Evolutionary conservation across 2,888 invertebrate species (phyloP), one percentile per base, ranked within the genome.

Genomic region (Dermolepida albohirtum): DNA sequence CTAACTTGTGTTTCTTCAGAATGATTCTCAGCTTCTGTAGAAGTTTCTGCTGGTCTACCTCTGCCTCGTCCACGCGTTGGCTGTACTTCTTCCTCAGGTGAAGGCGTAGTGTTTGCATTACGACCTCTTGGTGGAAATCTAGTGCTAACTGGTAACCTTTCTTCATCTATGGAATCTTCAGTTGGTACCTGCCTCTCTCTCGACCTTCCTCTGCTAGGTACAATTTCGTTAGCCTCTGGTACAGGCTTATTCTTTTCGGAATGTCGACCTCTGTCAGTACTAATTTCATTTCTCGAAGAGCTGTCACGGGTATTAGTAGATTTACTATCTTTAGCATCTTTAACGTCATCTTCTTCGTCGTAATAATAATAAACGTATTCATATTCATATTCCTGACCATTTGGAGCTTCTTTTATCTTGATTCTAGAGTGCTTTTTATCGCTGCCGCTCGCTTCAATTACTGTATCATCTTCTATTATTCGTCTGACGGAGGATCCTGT

Each of bases 351-450:
- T 2, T 93, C 93, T 73, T 94, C 94, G 75, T 95, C 94, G 75
- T 93, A 93, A 77, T 95, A 95, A 79, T 95, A 95, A 78, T 95
- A 95, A 27, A 95, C 92, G 79, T 95, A 95, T 80, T 95, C 95
- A 78, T 95, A 95, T 81, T 95, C 95, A 78, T 95, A 95, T 78
- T 95, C 95, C 81, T 94, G 92, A 1, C 95, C 95, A 77, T 95
- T 94, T 1, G 94, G 93, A 11, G 93, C 95, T 78, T 94, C 95
- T 78, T 95, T 94, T 39, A 95, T 90, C 86, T 94, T 90, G 74
- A 92, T 91, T 69, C 91, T 85, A 0, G 92, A 92, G 73, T 91
- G 89, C 75, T 85, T 84, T 75, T 89, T 89, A 78, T 91, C 91
- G 14, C 90, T 88, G 0, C 89, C 90, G 44, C 90, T 89, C 0